Conservation (phyloP, 2,888 invertebrate genomes). For the Chesias legatella region DNA sequence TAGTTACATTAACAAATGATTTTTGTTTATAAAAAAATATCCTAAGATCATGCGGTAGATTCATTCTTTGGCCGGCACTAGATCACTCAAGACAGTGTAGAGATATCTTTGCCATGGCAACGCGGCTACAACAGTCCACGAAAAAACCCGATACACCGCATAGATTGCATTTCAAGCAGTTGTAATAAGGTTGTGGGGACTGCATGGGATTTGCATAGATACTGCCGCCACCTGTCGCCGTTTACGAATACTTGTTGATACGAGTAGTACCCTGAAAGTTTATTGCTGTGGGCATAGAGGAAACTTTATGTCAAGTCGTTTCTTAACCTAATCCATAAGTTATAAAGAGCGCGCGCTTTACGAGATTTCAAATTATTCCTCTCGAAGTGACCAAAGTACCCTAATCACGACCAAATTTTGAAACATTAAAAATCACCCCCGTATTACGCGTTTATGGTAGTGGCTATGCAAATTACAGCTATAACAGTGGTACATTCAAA, state of each 20-base stretch:
- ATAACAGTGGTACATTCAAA: constrained; percentile 59
- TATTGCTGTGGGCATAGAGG: background rate
- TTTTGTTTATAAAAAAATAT: no score
- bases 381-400: background rate
- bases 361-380: background rate
- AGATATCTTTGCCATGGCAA: constrained; percentile 52
- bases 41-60: constrained; percentile 2
- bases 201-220: constrained; percentile 71
- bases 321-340: no score
- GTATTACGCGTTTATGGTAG: constrained; percentile 38
- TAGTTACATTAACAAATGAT: no score
- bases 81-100: constrained; percentile 35
- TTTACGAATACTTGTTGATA: constrained; percentile 26
- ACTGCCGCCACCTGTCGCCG: constrained; percentile 32
- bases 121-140: constrained; percentile 62
- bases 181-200: constrained; percentile 61
- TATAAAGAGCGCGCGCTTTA: no score
- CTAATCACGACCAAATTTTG: constrained; percentile 18
- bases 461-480: constrained; percentile 62
- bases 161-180: constrained; percentile 76
- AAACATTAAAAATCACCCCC: constrained; percentile 46
- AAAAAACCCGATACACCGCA: constrained; percentile 72
- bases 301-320: no score
- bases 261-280: constrained; percentile 1
- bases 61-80: constrained; percentile 19